Conservation (phyloP, 2,888 invertebrate genomes). For the Morpho achilles region DNA sequence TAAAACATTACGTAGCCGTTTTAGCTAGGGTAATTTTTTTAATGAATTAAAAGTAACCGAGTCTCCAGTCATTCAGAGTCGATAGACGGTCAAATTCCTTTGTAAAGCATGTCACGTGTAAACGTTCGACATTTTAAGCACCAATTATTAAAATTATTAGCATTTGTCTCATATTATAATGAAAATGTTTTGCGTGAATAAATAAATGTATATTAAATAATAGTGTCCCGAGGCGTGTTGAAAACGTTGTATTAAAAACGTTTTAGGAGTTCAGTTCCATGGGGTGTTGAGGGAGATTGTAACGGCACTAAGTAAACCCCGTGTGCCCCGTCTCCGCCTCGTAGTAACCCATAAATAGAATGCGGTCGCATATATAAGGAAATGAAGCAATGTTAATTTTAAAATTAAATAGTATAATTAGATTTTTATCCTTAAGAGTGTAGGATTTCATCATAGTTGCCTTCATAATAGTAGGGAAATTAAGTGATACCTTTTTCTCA, state of each 20-base stretch:
- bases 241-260: not conserved
- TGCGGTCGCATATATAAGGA: constrained; percentile 54
- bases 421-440: constrained; percentile 74
- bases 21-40: constrained; percentile 77
- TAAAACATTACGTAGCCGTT: constrained; percentile 70
- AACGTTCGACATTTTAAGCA: constrained; percentile 63
- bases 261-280: constrained; percentile 7
- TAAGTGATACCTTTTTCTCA: constrained; percentile 74
- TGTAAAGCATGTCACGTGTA: constrained; percentile 47
- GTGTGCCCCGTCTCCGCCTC: constrained; percentile 36
- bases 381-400: constrained; percentile 78
- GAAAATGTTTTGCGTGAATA: constrained; percentile 32
- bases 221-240: constrained; percentile 18
- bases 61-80: constrained; percentile 60
- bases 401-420: constrained; percentile 73
- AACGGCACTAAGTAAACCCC: constrained; percentile 62
- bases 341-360: constrained; percentile 32
- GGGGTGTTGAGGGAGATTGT: constrained; percentile 21
- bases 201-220: constrained; percentile 17
- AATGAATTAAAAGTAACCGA: constrained; percentile 64
- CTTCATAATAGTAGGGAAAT: constrained; percentile 75
- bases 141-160: constrained; percentile 55
- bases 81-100: constrained; percentile 54
- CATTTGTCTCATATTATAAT: constrained; percentile 51
- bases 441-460: constrained; percentile 78